phyloP scores from a whole-genome alignment of 2,797 vertebrate species.

The Crossoptilon crossoptilon region DNA sequence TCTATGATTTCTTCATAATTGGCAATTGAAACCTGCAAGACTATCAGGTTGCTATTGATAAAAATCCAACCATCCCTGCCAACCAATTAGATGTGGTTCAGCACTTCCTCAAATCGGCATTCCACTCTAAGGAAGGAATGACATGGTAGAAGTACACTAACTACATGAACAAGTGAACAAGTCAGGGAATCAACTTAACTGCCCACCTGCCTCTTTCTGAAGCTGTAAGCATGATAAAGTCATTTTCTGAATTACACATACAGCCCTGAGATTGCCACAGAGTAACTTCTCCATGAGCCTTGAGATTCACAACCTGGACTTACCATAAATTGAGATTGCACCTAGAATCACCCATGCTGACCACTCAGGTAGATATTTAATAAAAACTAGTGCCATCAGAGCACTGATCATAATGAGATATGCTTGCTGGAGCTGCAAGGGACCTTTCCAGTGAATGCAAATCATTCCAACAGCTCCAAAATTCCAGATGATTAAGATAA shows the following conservation, averaged over 20 bases:
- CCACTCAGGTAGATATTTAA: conserved; percentile 97
- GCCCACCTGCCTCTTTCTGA: neutral
- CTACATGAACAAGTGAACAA: neutral
- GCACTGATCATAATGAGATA: conserved; percentile 97
- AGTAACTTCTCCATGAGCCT: neutral
- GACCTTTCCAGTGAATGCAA: conserved; percentile 97
- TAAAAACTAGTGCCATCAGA: conserved; percentile 96
- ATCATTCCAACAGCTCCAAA: conserved; percentile 97
- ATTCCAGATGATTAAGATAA: conserved; percentile 93
- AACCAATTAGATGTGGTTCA: neutral
- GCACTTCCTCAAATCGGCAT: neutral
- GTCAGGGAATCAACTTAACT: neutral
- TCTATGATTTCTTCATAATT: neutral
- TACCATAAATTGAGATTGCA: conserved; percentile 95
- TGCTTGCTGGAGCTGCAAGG: conserved; percentile 92
- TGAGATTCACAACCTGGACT: conserved; percentile 9
- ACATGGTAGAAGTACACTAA: neutral
- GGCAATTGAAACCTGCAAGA: neutral
- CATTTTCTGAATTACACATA: neutral
- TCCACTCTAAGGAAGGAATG: neutral
- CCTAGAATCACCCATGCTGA: conserved; percentile 96
- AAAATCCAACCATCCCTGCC: neutral
- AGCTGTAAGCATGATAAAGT: neutral
- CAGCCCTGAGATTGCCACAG: neutral
- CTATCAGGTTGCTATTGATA: neutral